Base-by-base conservation (phyloP, 2,797 vertebrate genomes). In the Poliocrania exsul region DNA sequence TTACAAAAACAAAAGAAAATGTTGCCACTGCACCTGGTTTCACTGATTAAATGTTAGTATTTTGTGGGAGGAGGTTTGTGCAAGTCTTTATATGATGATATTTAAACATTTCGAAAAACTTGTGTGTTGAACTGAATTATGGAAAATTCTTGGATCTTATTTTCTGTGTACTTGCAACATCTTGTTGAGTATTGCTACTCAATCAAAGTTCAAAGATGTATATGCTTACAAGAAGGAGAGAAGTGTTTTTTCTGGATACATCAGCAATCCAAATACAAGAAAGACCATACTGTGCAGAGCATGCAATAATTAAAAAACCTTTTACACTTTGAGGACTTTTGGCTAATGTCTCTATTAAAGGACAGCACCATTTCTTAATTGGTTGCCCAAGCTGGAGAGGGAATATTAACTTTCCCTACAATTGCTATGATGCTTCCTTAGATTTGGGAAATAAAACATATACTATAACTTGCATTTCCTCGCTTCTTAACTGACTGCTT, bases 71-170 rank as follows among this genome's bases (percentile, higher is more conserved):
- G 16, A 10, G 16, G 8, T 3, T 70, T 3, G 3, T 44, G 28
- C 5, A 83, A 64, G 10, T 5, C 46, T 82, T 73, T 49, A 49
- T 40, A 56, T 42, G 29, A 60, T 26, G 6, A 28, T 77, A 66
- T 40, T 82, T 64, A 93, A 92, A n/a, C 21, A 13, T 70, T 80
- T 33, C 26, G 16, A 70, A 95, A 80, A 74, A 44, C 17, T 54
- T 26, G 8, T 25, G 2, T 31, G 12, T 38, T 40, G 23, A 81
- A 57, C 7, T 19, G 51, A 72, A 79, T 70, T 58, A 62, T 1
- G 2, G 14, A 81, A 58, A 81, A 58, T 25, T 73, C 29, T 79
- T 80, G 26, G 8, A 51, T n/a, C 16, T 81, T 65, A 13, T 54
- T 65, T 86, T 73, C 46, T 66, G 7, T 64, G 23, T 74, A 17